These are phyloP conservation scores for Tenthredo livida DNA, from an alignment of 2,888 invertebrate genomes.

Conservation along the genomic window DNA sequence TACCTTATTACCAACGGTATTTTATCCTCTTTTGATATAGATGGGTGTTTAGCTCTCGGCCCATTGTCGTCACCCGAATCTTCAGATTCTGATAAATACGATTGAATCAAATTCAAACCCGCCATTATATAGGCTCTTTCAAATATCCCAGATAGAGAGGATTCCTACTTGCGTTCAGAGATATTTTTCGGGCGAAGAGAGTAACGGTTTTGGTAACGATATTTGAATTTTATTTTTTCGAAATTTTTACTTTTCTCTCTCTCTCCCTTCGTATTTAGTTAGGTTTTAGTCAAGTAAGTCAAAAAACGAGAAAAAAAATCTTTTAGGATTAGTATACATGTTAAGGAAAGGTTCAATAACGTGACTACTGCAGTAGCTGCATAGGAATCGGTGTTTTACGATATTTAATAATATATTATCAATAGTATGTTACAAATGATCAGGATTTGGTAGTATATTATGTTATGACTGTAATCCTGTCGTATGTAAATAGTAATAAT, in stretches of 20 bases:
- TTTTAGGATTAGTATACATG: not conserved
- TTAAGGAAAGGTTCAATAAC: not conserved
- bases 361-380: too few relatives aligned
- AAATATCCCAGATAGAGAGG: not conserved
- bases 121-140: not conserved
- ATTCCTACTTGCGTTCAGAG: too few relatives aligned
- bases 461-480: not conserved
- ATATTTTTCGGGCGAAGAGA: not conserved
- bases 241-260: not conserved
- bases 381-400: not conserved
- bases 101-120: slow-evolving; percentile 36
- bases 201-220: not conserved
- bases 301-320: too few relatives aligned
- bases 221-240: not conserved
- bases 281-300: too few relatives aligned
- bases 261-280: too few relatives aligned
- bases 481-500: slow-evolving; percentile 6
- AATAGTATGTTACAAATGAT: slow-evolving; percentile 42
- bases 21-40: not conserved
- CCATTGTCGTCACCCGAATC: not conserved
- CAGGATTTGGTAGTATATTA: slow-evolving; percentile 8
- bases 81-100: slow-evolving; percentile 35
- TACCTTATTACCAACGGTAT: not conserved
- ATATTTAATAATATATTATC: slow-evolving; percentile 38
- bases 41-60: not conserved